Evolutionary conservation across 1,140 invertebrate species (phyloP).

Genomic region (Choristoneura fumiferana): DNA sequence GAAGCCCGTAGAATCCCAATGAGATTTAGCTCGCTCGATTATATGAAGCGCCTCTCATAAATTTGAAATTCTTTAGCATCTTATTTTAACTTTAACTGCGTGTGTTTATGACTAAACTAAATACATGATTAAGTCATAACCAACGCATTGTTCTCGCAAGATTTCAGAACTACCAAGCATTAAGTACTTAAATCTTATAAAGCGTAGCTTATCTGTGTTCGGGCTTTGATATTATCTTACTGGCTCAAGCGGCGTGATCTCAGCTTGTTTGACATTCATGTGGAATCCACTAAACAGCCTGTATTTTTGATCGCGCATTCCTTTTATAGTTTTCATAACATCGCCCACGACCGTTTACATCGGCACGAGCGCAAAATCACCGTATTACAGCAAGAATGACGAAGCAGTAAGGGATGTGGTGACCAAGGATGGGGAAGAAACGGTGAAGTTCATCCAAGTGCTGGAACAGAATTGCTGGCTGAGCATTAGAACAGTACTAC

Average conservation of each 20-base stretch:
- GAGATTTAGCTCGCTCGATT: too few species aligned
- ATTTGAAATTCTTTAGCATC: not conserved
- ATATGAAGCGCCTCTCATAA: not conserved
- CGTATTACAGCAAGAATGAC: constrained; percentile 72
- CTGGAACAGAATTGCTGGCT: constrained; percentile 57
- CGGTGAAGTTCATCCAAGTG: constrained; percentile 51
- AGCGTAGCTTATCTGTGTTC: too few species aligned
- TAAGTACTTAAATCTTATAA: not conserved
- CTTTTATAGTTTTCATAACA: constrained; percentile 69
- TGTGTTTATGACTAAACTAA: not conserved
- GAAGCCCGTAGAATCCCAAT: too few species aligned
- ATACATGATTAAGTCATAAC: not conserved
- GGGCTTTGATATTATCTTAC: not conserved
- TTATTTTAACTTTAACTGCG: not conserved
- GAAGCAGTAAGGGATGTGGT: constrained; percentile 34
- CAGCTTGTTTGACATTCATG: constrained; percentile 23
- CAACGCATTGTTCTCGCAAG: not conserved
- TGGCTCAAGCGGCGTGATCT: constrained; percentile 16
- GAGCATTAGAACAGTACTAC: constrained; percentile 58
- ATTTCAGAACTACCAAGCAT: not conserved
- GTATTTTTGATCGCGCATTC: constrained; percentile 41
- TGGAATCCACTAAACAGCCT: constrained; percentile 25
- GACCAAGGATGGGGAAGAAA: constrained; percentile 38
- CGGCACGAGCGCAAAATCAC: constrained; percentile 59
- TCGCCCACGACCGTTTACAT: constrained; percentile 73